Evolutionary conservation across 2,888 invertebrate species (phyloP).

Genomic region (Oligia fasciuncula): DNA sequence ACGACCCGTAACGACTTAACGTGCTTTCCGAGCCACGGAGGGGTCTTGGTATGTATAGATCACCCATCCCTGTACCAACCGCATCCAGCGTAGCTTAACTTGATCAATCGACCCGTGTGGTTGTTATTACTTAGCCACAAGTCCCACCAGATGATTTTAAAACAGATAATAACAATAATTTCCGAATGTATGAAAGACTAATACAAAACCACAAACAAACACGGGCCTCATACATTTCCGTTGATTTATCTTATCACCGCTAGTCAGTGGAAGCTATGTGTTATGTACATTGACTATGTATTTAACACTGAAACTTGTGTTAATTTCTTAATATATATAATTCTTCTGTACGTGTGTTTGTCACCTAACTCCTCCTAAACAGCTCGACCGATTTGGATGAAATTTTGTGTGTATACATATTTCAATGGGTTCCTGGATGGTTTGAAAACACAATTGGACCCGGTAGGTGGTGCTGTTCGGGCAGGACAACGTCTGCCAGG

Average conservation of each 20-base stretch:
- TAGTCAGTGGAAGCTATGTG: constrained; percentile 3
- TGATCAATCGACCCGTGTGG: background rate
- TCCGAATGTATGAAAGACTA: background rate
- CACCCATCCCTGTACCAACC: background rate
- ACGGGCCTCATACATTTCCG: constrained; percentile 24
- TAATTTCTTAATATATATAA: no score
- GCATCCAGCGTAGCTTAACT: background rate
- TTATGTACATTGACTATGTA: background rate
- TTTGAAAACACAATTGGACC: no score
- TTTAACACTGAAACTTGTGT: background rate
- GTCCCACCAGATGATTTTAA: no score
- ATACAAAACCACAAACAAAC: constrained; percentile 31
- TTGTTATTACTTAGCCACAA: background rate
- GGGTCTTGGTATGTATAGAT: background rate
- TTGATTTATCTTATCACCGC: constrained; percentile 41
- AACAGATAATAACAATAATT: background rate
- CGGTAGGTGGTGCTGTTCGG: no score
- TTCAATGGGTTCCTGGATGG: no score
- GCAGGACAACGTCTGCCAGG: no score
- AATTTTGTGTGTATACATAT: no score
- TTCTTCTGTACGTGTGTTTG: no score
- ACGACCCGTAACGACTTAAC: no score
- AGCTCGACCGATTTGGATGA: no score
- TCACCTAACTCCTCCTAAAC: no score
- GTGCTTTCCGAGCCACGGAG: no score